Base-by-base conservation (phyloP, 2,797 vertebrate genomes). In the Parambassis ranga region DNA sequence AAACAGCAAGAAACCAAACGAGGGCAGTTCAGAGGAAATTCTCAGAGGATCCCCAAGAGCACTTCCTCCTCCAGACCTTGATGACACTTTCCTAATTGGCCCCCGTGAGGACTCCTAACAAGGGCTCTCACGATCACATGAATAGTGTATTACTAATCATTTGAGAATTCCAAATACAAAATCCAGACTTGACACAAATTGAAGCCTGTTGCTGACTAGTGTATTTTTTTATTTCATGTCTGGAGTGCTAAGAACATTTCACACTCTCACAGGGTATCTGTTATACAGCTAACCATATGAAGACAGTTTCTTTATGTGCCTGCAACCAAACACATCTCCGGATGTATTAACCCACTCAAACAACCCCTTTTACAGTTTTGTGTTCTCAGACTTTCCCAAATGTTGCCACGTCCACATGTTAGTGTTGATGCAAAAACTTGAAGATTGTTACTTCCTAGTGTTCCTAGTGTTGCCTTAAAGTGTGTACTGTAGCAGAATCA, bases 1-100 rank as follows among this genome's bases (percentile, higher is more conserved):
- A 72, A 49, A 51, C 57, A 27, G 1, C 43, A 10, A n/a, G 63
- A 77, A 71, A 62, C 51, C 42, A 85, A 76, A 62, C 69, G 38
- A 48, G 75, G 74, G 57, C 79, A 69, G 36, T 61, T 81, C 68
- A 81, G 49, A 82, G 63, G 81, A 65, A 91, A 89, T 71, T 85
- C 86, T 60, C 85, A 65, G 69, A 86, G 86, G 24, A 74, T 85
- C 49, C 83, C 82, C 47, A 90, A 83, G 75, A 84, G 49, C 55
- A 52, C 77, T 48, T 37, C 41, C 36, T 81, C 84, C 46, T 74
- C 76, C 1, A 85, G 78, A 65, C 84, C 79, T 37, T 67, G 83
- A 75, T 90, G 82, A 91, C 62, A 43, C 67, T 28, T 18, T 48
- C 64, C 49, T 80, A 75, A 82, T 82, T 79, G 71, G 81, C 51